Percentiles rank a stretch among this genome's conserved stretches.
phyloP scores from a whole-genome alignment of 2,888 invertebrate genomes.

The Xestia rhomboidea region DNA sequence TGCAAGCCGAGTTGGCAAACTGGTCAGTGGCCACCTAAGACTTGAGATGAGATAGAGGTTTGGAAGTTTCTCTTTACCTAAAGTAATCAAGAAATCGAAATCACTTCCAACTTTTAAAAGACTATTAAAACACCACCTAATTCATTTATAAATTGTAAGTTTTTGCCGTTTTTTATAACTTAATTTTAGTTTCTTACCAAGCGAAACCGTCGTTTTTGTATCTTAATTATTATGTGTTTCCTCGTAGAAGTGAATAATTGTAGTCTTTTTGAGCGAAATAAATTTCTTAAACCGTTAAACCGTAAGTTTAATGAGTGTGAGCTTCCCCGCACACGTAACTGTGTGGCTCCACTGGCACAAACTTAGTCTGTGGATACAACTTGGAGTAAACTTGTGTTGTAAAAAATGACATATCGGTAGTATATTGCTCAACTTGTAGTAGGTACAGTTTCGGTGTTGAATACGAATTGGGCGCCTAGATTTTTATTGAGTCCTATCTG shows the following conservation, averaged over 20 bases:
- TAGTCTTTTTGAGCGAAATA: too few relatives aligned
- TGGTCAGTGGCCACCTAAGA: slow-evolving; percentile 27
- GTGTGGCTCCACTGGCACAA: background rate
- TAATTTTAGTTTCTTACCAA: too few relatives aligned
- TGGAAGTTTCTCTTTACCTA: too few relatives aligned
- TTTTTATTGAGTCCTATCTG: background rate
- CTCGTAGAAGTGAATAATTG: too few relatives aligned
- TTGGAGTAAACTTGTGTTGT: slow-evolving; percentile 1
- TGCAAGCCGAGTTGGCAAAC: slow-evolving; percentile 15
- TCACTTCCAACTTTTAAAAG: too few relatives aligned
- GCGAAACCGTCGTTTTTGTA: too few relatives aligned
- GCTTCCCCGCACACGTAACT: slow-evolving; percentile 1
- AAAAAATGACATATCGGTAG: background rate
- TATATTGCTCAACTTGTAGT: background rate
- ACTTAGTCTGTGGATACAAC: slow-evolving; percentile 9
- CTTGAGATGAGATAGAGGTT: slow-evolving; percentile 19
- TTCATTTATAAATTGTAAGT: too few relatives aligned
- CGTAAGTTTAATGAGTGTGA: slow-evolving; percentile 52
- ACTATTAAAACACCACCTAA: too few relatives aligned
- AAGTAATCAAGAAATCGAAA: too few relatives aligned
- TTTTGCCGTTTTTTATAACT: too few relatives aligned
- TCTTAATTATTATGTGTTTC: too few relatives aligned
- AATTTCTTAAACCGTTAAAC: too few relatives aligned
- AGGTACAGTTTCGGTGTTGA: background rate
- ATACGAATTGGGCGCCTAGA: background rate